A percentile compares a stretch with the other conserved stretches of the same genome.
Conservation (phyloP, 2,888 invertebrate species). For the Ormyrus pomaceus region DNA sequence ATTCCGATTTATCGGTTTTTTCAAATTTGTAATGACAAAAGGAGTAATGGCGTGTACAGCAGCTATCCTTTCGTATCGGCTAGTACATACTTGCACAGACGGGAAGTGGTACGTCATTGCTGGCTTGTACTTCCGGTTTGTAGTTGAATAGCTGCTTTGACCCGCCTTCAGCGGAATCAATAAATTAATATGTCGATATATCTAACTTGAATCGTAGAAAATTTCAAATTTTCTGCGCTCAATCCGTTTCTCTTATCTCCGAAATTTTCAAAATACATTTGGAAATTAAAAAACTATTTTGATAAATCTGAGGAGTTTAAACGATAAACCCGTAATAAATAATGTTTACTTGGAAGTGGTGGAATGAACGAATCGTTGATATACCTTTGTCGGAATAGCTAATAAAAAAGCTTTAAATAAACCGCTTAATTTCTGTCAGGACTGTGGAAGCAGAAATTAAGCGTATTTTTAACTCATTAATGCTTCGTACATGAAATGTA, state of each 20-base stretch:
- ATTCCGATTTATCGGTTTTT: neutral
- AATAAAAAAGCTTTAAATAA: no score
- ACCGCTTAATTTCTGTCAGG: no score
- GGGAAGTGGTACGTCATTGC: conserved; percentile 71
- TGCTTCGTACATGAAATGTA: no score
- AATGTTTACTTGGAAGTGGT: no score
- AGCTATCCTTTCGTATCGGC: conserved; percentile 57
- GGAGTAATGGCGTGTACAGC: conserved; percentile 40
- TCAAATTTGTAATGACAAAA: conserved; percentile 9
- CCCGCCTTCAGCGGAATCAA: conserved; percentile 61
- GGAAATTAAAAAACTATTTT: neutral
- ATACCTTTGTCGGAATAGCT: no score
- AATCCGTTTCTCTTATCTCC: no score
- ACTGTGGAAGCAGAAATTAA: no score
- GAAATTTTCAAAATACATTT: neutral
- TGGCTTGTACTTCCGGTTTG: conserved; percentile 67
- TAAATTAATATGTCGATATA: conserved; percentile 60
- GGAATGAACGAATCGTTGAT: no score
- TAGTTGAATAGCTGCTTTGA: conserved; percentile 64
- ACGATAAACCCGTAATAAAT: no score
- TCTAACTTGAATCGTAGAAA: conserved; percentile 9
- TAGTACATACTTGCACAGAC: conserved; percentile 59
- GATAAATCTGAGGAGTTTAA: neutral
- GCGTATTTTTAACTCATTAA: no score
- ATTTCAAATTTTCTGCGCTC: conserved; percentile 5